phyloP scores from a whole-genome alignment of 2,888 invertebrate genomes.

The Argyresthia goedartella region DNA sequence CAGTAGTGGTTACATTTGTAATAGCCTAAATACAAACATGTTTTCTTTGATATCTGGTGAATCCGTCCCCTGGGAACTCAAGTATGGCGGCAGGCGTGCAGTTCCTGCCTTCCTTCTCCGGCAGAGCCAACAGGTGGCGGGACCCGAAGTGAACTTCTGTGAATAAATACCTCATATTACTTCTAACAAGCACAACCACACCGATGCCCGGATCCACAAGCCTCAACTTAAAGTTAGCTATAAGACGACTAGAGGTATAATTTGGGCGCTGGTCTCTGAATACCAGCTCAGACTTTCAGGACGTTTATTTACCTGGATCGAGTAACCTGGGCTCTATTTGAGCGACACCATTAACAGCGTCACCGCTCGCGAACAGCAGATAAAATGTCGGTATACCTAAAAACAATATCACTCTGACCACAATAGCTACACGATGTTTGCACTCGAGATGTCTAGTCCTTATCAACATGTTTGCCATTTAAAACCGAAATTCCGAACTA shows the following conservation, averaged over 20 bases:
- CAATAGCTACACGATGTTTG: slow-evolving; percentile 32
- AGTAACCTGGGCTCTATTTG: not conserved
- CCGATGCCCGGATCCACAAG: no score
- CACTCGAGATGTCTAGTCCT: slow-evolving; percentile 45
- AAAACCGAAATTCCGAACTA: slow-evolving; percentile 9
- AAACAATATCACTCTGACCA: slow-evolving; percentile 40
- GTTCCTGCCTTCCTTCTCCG: slow-evolving; percentile 40
- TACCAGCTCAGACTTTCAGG: not conserved
- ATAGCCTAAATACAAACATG: slow-evolving; percentile 37
- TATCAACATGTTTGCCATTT: slow-evolving; percentile 58
- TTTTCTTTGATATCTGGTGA: slow-evolving; percentile 75
- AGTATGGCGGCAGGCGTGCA: slow-evolving; percentile 82
- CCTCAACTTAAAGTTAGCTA: no score
- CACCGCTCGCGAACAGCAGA: slow-evolving; percentile 18
- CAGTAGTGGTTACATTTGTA: no score
- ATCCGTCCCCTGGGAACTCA: slow-evolving; percentile 84
- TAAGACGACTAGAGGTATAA: no score
- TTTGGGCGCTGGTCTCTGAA: not conserved
- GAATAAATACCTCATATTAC: not conserved
- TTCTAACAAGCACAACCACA: no score
- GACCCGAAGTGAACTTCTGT: slow-evolving; percentile 11
- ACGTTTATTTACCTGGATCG: not conserved
- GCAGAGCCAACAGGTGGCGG: slow-evolving; percentile 33
- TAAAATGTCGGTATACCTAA: slow-evolving; percentile 42
- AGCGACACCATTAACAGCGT: not conserved